Evolutionary conservation across 1,140 invertebrate genomes (phyloP), one percentile per base, ranked within the genome.

Genomic region (Aethina tumida): DNA sequence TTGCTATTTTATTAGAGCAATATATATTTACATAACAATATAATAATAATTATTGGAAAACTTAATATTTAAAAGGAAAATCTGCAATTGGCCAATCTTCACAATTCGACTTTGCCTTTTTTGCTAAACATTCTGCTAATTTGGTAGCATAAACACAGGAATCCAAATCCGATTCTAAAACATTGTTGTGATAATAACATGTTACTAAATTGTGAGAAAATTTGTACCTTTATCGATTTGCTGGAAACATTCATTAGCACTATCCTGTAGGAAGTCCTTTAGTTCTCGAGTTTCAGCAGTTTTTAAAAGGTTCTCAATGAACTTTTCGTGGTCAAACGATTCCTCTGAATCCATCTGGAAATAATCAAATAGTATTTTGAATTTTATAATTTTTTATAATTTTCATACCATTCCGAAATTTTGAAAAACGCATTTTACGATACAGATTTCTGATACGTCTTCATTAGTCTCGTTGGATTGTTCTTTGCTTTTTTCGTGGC

Each of bases 41-140:
- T 25, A 35, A 13, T 30, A 10, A 12, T 15, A 16, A 12, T 16
- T 24, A 26, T 35, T 22, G 13, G 5, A 22, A 27, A 16, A 17
- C 28, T 34, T 8, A 6, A 31, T 16, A 24, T 32, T 33, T 32
- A 38, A 58, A 45, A 7, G 54, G 45, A 18, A 58, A 16, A 18
- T 52, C 48, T 7, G 46, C 52, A 25, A 47, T 36, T 4, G 56
- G 56, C 58, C 58, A 62, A 49, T 62, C 60, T n/a, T 48, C 49
- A 41, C 60, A 62, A 46, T 61, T 62, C 3, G 34, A 32, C 29
- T 35, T 47, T 27, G 52, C 58, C 41, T 50, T 54, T 10, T 59
- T 51, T n/a, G 53, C 53, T 19, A 62, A 40, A 46, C 60, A 62
- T 14, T 19, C 52, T 1, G 49, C 30, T 14, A 61, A 41, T 24